Evolutionary conservation across 2,797 vertebrate genomes (phyloP), one percentile per base, ranked within the genome.

Genomic region (Esox lucius): DNA sequence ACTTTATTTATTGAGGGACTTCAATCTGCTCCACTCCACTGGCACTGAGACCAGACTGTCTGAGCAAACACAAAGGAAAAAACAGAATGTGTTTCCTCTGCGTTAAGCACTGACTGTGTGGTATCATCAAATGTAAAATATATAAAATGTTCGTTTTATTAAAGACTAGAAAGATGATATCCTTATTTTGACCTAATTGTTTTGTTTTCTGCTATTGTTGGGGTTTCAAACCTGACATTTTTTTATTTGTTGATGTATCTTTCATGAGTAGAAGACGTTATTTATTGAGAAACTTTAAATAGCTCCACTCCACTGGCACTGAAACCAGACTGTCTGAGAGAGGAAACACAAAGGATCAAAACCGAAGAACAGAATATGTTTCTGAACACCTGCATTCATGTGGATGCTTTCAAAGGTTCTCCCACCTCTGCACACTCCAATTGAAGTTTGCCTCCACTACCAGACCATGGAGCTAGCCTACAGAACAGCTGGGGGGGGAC

Each of bases 211-310:
- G 5, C 35, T 39, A 5, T 5, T 39, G 35, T 39, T 39, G 4
- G 35, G 35, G 35, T 5, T 39, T 39, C 4, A 17, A 24, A 62
- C 22, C 22, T 26, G 35, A 80, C 78, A 74, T 68, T 73, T 68
- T 68, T 84, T 77, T 85, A 71, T 81, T 87, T 77, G 83, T 80
- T 78, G 73, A 87, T 83, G 84, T 86, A 77, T 85, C 79, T 86
- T 85, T 82, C 22, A 85, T 78, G 73, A 84, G 26, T 31, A 64
- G 61, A 64, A 15, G 3, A 28, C 61, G 15, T 64, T 31, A 64
- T 64, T 64, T 64, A 16, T 26, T 64, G 61, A 64, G 26, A 17
- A 61, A 64, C 24, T 31, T 15, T 31, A 64, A 64, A 15, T 31
- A 64, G 26, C 61, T 64, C 26, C 61, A 22, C 61, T 64, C 15